Evolutionary conservation across 2,797 vertebrate species (phyloP), one percentile per base, ranked within the genome.

Genomic region (Mormyrops boulengeri): DNA sequence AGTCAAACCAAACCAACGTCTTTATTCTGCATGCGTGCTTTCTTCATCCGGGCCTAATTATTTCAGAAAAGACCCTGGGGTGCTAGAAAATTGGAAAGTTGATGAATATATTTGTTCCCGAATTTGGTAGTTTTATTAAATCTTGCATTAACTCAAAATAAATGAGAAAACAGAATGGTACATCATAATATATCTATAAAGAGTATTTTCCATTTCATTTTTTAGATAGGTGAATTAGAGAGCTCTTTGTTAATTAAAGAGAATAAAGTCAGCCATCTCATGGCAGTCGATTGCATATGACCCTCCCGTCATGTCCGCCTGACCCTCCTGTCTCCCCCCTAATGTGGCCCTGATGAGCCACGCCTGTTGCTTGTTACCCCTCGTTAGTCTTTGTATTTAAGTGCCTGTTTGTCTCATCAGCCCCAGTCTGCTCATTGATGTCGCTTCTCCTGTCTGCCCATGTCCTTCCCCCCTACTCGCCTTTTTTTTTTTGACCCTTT

Each of bases 41-140:
- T 22, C 55, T 41, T 69, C 52, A 62, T 49, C 41, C 34, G 47
- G 6, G 44, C 47, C 57, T 90, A 85, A 90, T 88, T 88, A 90
- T 88, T 49, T 69, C 30, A 87, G 77, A 30, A 26, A 17, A 53
- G 49, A 69, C 47, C 77, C 77, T 47, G 17, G 55, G 53, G 44
- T 52, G 55, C 17, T 85, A 22, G 38, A 60, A 77, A 85, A 89
- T 44, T 66, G 82, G 22, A 69, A 57, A 85, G 34, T 44, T 62
- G 60, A 62, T 26, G 88, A 50, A 53, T 86, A 73, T 84, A 88
- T 77, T 69, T 26, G 34, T 50, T 44, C 80, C 9, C 49, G 88
- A 52, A 57, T 34, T 53, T 6, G 85, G 57, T 84, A 19, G 30
- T 88, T 88, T 90, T 90, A 87, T 19, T 57, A 85, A 85, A 57